Evolutionary conservation across 1,140 invertebrate genomes (phyloP).

Genomic region (Drosophila kikkawai): DNA sequence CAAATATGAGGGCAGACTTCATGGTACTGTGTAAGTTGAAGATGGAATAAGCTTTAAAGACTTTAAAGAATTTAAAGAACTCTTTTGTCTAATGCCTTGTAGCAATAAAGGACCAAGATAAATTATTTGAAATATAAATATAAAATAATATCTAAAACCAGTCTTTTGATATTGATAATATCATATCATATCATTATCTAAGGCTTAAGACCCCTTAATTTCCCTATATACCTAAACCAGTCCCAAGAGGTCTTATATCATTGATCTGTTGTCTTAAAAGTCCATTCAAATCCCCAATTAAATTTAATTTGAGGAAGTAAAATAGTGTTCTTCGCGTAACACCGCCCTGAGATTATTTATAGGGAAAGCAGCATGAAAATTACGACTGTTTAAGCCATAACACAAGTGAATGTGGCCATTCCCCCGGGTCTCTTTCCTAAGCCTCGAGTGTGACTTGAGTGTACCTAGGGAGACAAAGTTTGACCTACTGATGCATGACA

Average conservation of each 20-base stretch:
- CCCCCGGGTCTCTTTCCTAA: slow-evolving; percentile 9
- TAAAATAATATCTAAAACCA: too few relatives aligned
- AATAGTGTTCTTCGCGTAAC: slow-evolving; percentile 9
- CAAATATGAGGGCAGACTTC: not conserved
- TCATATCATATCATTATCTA: too few relatives aligned
- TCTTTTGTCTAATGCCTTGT: too few relatives aligned
- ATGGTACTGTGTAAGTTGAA: slow-evolving; percentile 12
- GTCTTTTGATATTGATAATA: too few relatives aligned
- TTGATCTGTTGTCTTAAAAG: not conserved
- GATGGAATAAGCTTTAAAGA: too few relatives aligned
- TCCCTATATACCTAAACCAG: too few relatives aligned
- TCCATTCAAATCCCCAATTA: not conserved
- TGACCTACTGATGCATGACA: slow-evolving; percentile 46
- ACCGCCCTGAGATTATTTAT: slow-evolving; percentile 4
- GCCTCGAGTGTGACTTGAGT: slow-evolving; percentile 4
- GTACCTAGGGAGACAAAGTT: slow-evolving; percentile 10
- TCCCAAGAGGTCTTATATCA: not conserved
- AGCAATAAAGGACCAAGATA: too few relatives aligned
- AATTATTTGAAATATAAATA: too few relatives aligned
- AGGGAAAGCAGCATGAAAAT: slow-evolving; percentile 8
- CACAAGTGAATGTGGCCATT: slow-evolving; percentile 26
- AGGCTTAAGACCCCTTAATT: too few relatives aligned
- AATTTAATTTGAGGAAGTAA: slow-evolving; percentile 17
- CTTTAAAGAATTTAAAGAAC: too few relatives aligned
- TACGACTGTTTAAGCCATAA: slow-evolving; percentile 5